Base-by-base conservation (phyloP, 1,140 invertebrate species). In the Diploscapter pachys region DNA sequence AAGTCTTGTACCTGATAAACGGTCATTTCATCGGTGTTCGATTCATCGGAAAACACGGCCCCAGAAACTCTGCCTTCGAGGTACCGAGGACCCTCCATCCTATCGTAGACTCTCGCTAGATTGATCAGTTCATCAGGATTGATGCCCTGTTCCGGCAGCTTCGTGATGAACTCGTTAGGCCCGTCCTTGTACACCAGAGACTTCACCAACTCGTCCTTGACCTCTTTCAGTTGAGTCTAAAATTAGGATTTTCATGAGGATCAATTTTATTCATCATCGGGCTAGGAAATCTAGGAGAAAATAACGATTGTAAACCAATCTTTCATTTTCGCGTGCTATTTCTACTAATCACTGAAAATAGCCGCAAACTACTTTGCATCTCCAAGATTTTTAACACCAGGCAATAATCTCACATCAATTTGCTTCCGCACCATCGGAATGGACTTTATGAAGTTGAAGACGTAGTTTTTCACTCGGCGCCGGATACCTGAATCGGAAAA, bases 111-210 rank as follows among this genome's bases (percentile, higher is more conserved):
- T 6, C 63, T 61, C 59, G 79, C 76, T 51, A 63, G 56, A 54
- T 50, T 64, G 11, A 84, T 13, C 52, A 83, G 80, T 11, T 81
- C 73, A 6, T 80, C 68, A 13, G 63, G 53, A 3, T 64, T 72
- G 63, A 80, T 86, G 82, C 80, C 92, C 61, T 89, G 86, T 9
- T 87, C 79, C 2, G 93, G 93, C 48, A 96, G 86, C 13, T 87
- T 83, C 0, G 87, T 85, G 31, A 92, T 85, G 80, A 91, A 91
- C 4, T 89, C 86, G 8, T 92, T 90, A 52, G 91, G 90, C 4
- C 90, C 86, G 76, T 90, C 88, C 81, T 95, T 92, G 53, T 86
- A 87, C 53, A 86, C 84, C 31, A 88, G 88, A 56, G 92, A 89
- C 80, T 90, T 90, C 2, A 83, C 79, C 82, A 93, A 87, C 87